Conservation (phyloP, 2,113 vertebrate genomes). For the Uria lomvia region DNA sequence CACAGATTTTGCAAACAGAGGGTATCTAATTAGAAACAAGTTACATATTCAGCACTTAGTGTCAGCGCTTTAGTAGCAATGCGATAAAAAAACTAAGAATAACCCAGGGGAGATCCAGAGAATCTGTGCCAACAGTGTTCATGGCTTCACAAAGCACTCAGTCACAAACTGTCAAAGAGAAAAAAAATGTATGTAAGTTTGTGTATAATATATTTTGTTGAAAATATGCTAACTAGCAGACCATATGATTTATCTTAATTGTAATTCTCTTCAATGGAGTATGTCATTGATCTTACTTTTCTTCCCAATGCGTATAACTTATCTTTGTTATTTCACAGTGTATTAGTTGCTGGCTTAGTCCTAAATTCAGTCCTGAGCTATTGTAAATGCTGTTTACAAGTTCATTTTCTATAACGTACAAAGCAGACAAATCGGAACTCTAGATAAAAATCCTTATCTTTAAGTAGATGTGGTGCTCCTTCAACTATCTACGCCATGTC, state of each 20-base stretch:
- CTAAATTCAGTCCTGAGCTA: not conserved
- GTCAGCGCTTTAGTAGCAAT: conserved; percentile 31
- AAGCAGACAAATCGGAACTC: not conserved
- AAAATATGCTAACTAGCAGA: conserved; percentile 10
- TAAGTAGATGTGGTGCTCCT: not conserved
- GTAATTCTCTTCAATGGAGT: not conserved
- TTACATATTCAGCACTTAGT: conserved; percentile 54
- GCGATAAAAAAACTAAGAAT: conserved; percentile 48
- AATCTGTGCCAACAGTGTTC: conserved; percentile 21
- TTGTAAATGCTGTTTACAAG: not conserved
- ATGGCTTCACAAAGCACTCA: not conserved
- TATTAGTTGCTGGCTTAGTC: not conserved
- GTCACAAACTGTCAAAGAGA: conserved; percentile 11
- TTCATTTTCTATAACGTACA: not conserved
- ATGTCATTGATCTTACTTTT: conserved; percentile 29
- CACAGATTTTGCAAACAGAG: conserved; percentile 55
- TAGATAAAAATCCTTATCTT: not conserved
- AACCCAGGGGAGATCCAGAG: conserved; percentile 43
- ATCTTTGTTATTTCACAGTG: not conserved
- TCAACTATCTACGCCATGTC: not conserved
- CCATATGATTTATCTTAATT: conserved; percentile 39
- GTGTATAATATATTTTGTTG: not conserved
- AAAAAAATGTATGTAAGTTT: not conserved
- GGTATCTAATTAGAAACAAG: conserved; percentile 63
- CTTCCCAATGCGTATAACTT: not conserved